Percentiles rank a stretch among this genome's conserved stretches.
phyloP scores from a whole-genome alignment of 2,888 invertebrate species.

The Octodonta nipae region DNA sequence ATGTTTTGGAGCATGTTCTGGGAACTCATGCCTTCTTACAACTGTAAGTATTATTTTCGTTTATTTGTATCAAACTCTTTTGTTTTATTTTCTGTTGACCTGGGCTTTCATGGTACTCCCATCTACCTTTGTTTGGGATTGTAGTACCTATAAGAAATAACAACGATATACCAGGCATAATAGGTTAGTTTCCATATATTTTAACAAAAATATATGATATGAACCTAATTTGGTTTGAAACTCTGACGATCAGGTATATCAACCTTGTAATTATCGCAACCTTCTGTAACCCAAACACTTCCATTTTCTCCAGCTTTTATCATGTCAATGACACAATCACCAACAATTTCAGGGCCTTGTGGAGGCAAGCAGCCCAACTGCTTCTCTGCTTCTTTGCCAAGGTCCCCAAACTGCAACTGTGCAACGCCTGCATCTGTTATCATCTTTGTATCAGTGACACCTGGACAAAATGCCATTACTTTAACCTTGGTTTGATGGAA shows the following conservation, averaged over 20 bases:
- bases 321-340: conserved; percentile 28
- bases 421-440: conserved; percentile 23
- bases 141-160: too few relatives aligned
- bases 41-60: conserved; percentile 23
- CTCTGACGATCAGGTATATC: conserved; percentile 22
- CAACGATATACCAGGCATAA: too few relatives aligned
- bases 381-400: conserved; percentile 20
- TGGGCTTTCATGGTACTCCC: too few relatives aligned
- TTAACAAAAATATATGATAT: too few relatives aligned
- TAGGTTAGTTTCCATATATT: too few relatives aligned
- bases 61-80: too few relatives aligned
- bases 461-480: conserved; percentile 34
- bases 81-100: too few relatives aligned
- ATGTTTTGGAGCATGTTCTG: conserved; percentile 25
- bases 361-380: conserved; percentile 25
- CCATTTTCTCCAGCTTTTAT: conserved; percentile 37
- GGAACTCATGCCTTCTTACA: conserved; percentile 23
- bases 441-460: conserved; percentile 32
- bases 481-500: conserved; percentile 21
- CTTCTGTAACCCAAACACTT: conserved; percentile 42
- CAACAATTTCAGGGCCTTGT: conserved; percentile 27
- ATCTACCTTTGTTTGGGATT: too few relatives aligned
- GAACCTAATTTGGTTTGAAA: conserved; percentile 9
- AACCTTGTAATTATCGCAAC: conserved; percentile 22
- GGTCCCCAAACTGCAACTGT: conserved; percentile 18